phyloP scores from a whole-genome alignment of 2,888 invertebrate species.

The Dicranocentrus wangi region DNA sequence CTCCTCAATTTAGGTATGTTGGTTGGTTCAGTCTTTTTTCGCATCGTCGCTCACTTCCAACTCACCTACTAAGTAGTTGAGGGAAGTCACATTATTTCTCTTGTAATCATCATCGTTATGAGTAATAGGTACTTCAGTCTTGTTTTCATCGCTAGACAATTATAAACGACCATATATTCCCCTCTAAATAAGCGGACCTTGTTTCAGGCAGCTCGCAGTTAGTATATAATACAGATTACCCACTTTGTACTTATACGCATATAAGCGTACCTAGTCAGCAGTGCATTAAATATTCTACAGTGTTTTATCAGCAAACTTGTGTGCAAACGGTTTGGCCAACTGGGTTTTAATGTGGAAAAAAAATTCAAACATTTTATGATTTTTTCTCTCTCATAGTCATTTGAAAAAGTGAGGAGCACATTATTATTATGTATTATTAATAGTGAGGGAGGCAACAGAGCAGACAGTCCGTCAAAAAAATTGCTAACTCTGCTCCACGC shows the following conservation, averaged over 20 bases:
- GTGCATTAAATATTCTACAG: too few species aligned
- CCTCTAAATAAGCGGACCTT: too few species aligned
- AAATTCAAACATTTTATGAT: conserved; percentile 21
- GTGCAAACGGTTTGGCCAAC: conserved; percentile 2
- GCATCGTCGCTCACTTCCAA: neutral
- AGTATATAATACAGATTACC: too few species aligned
- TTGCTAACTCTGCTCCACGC: too few species aligned
- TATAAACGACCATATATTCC: conserved; percentile 35
- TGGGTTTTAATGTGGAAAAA: conserved; percentile 8
- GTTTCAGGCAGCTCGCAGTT: too few species aligned
- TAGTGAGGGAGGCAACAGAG: neutral
- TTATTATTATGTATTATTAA: conserved; percentile 47
- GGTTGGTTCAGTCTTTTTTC: too few species aligned
- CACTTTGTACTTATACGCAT: too few species aligned
- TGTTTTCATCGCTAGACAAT: conserved; percentile 52
- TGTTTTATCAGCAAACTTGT: neutral
- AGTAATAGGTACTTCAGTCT: conserved; percentile 42
- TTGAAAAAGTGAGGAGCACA: conserved; percentile 52
- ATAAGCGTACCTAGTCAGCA: too few species aligned
- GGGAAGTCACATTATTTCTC: neutral
- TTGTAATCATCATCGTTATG: conserved; percentile 31
- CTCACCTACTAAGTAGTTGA: neutral
- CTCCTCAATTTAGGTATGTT: too few species aligned
- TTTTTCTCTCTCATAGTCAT: conserved; percentile 20
- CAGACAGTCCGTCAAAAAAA: conserved; percentile 12